These are phyloP conservation scores for Capromys pilorides DNA, from an alignment of 2,797 vertebrate genomes.

Conservation along the genomic window DNA sequence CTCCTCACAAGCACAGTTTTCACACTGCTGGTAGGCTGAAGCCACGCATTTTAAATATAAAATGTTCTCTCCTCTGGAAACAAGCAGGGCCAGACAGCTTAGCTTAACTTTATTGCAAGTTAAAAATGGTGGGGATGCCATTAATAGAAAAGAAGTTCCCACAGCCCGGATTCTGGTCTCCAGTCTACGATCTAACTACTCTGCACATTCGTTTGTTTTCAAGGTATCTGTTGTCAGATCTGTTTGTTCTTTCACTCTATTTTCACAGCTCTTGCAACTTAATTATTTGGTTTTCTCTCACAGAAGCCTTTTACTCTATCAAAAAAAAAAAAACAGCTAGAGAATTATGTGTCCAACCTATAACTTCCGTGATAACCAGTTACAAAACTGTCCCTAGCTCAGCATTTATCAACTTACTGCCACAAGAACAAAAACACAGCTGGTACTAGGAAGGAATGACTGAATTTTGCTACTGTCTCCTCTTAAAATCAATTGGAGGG, in stretches of 20 bases:
- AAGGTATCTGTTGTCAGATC: background rate
- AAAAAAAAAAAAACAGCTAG: no score
- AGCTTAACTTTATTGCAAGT: background rate
- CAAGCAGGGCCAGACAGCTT: background rate
- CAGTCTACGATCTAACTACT: background rate
- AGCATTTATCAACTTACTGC: constrained; percentile 62
- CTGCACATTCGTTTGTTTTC: constrained; percentile 48
- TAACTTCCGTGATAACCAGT: constrained; percentile 78
- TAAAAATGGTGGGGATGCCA: background rate
- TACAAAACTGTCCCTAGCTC: constrained; percentile 69
- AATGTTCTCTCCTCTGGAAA: constrained; percentile 38
- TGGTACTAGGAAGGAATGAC: constrained; percentile 39
- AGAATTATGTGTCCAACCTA: constrained; percentile 70
- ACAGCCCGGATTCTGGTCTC: background rate
- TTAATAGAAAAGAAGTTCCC: background rate
- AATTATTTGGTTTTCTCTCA: constrained; percentile 75
- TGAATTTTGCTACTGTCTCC: constrained; percentile 37
- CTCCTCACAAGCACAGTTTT: constrained; percentile 43
- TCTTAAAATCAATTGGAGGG: constrained; percentile 64
- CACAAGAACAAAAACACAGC: constrained; percentile 61
- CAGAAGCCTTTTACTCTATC: constrained; percentile 61
- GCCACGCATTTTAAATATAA: constrained; percentile 38
- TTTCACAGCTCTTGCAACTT: constrained; percentile 65
- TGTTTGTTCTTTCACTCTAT: constrained; percentile 41
- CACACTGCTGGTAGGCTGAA: constrained; percentile 22